Base-by-base conservation (phyloP, 2,888 invertebrate genomes). In the Operophtera brumata region DNA sequence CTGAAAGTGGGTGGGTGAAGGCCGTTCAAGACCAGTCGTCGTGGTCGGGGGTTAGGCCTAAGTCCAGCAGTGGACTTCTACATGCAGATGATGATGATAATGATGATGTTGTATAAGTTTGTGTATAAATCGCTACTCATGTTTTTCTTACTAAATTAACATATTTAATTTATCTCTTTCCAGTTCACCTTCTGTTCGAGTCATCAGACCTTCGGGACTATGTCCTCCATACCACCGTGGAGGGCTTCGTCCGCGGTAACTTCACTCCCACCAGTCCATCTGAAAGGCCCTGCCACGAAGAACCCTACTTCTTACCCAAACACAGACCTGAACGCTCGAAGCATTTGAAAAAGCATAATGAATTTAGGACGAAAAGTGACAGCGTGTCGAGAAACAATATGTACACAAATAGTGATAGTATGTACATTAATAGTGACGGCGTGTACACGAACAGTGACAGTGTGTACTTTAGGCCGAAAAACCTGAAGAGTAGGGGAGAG, bases 151-250 rank as follows among this genome's bases (percentile, higher is more conserved):
- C 20, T 3, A 4, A 3, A 20, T 20, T 20, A 20, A 20, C 20
- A 3, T 20, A 20, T 20, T 20, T 20, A 2, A 12, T 34, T 2
- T 65, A 41, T 70, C 61, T 77, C 57, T 75, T 84, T 80, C 6
- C 88, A 90, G 89, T 89, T 34, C 83, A 82, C 60, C 82, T 90
- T 1, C 82, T 81, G 42, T 80, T 78, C 65, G 78, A 79, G 47
- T 85, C 80, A 14, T 25, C 64, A 7, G 61, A 69, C 0, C 80
- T 89, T 4, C 75, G 79, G 0, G 88, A 89, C 73, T 89, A 85
- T 75, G 84, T 80, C 1, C 78, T 90, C 25, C 83, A 87, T 67
- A 80, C 86, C 0, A 73, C 84, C 34, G 80, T 89, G 26, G 83
- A 82, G 50, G 79, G 75, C 69, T 78, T 75, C 66, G 76, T 85